Conservation (phyloP, 2,113 vertebrate genomes). For the Crotalus tigris region DNA sequence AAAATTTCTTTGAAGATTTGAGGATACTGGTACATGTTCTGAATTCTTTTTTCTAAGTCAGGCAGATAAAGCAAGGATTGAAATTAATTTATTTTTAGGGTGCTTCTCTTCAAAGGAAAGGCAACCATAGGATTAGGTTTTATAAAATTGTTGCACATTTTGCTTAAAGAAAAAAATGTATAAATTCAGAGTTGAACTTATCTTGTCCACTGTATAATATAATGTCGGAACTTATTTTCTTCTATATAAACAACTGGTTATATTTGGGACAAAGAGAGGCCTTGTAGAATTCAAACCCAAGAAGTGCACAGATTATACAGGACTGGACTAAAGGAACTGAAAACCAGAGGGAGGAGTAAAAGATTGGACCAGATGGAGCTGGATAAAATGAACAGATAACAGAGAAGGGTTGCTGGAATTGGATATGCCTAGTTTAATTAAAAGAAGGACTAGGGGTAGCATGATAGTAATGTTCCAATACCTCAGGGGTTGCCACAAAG, state of each 20-base stretch:
- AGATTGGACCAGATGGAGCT: background rate
- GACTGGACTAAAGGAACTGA: background rate
- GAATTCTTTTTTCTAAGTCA: background rate
- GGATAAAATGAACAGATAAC: background rate
- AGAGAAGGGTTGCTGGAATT: background rate
- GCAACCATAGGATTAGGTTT: background rate
- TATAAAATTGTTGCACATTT: background rate
- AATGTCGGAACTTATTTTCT: background rate
- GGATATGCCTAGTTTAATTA: background rate
- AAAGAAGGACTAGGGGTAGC: background rate
- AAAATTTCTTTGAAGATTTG: background rate
- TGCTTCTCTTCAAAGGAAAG: constrained; percentile 8
- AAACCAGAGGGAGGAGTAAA: background rate
- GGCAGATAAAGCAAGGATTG: background rate
- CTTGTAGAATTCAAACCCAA: background rate
- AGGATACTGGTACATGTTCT: background rate
- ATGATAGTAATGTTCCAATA: background rate
- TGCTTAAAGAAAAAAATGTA: background rate
- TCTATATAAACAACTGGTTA: background rate
- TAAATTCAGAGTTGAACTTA: background rate
- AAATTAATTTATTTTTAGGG: background rate
- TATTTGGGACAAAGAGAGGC: background rate
- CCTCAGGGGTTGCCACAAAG: background rate
- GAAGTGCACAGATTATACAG: background rate
- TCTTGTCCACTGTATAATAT: background rate